These are phyloP conservation scores for Tinamus guttatus DNA, from an alignment of 2,113 vertebrate species.

Conservation along the genomic window DNA sequence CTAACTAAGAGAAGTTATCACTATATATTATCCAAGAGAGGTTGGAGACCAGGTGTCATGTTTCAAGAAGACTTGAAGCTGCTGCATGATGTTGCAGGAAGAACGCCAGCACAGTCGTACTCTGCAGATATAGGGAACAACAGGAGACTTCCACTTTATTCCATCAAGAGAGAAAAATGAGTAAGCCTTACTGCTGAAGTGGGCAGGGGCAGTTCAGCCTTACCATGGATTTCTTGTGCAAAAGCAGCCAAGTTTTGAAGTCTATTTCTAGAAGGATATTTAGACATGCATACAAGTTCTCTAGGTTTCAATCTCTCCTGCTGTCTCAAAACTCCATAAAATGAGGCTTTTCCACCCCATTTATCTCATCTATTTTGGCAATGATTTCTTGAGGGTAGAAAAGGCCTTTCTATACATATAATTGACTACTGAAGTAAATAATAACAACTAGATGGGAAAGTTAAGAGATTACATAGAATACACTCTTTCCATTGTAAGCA, in stretches of 20 bases:
- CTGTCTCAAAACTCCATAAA: background rate
- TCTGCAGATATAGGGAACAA: background rate
- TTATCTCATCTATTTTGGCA: conserved; percentile 43
- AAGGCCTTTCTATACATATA: background rate
- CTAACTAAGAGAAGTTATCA: background rate
- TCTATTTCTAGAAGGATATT: background rate
- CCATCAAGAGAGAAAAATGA: background rate
- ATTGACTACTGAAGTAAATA: conserved; percentile 32
- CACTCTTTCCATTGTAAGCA: conserved; percentile 34
- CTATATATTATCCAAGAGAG: background rate
- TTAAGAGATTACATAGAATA: conserved; percentile 9
- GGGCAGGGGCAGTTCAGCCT: background rate
- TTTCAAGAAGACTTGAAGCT: background rate
- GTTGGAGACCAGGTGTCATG: background rate
- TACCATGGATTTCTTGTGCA: background rate
- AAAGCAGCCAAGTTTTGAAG: background rate
- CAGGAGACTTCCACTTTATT: background rate
- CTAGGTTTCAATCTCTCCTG: background rate
- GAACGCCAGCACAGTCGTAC: background rate
- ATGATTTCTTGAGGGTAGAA: background rate
- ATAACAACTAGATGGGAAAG: background rate
- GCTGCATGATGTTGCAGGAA: background rate
- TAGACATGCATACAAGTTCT: background rate
- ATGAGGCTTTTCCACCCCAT: conserved; percentile 19
- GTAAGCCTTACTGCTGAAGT: background rate